Evolutionary conservation across 2,113 vertebrate genomes (phyloP).

Genomic region (Anguilla japonica): DNA sequence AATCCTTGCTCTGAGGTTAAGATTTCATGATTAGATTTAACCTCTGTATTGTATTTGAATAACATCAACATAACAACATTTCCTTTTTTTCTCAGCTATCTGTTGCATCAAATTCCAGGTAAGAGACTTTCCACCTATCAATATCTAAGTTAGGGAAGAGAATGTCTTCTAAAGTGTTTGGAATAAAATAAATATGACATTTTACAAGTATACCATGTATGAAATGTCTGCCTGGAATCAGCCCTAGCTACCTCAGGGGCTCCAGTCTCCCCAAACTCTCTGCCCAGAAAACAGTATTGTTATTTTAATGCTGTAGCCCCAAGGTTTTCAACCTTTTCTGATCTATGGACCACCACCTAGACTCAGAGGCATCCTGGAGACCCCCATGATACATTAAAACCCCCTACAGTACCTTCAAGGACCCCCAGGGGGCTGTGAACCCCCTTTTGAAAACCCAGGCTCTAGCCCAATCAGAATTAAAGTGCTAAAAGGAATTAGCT

Average conservation of each 20-base stretch:
- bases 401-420: no score
- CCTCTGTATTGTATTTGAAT: not conserved
- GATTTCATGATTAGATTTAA: not conserved
- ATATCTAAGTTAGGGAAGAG: not conserved
- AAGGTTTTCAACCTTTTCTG: no score
- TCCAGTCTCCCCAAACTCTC: no score
- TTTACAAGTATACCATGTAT: not conserved
- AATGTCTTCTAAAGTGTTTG: not conserved
- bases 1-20: not conserved
- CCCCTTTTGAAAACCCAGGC: no score
- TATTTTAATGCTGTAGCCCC: not conserved
- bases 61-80: not conserved
- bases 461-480: no score
- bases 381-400: no score
- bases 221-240: not conserved
- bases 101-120: slow-evolving; percentile 4
- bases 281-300: not conserved
- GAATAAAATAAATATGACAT: not conserved
- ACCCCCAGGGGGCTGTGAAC: no score
- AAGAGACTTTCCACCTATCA: not conserved
- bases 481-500: no score
- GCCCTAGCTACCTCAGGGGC: no score
- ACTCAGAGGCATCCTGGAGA: no score
- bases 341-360: no score
- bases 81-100: slow-evolving; percentile 21